These are phyloP conservation scores for Sacculina carcini DNA, from an alignment of 2,888 invertebrate genomes.

Conservation along the genomic window DNA sequence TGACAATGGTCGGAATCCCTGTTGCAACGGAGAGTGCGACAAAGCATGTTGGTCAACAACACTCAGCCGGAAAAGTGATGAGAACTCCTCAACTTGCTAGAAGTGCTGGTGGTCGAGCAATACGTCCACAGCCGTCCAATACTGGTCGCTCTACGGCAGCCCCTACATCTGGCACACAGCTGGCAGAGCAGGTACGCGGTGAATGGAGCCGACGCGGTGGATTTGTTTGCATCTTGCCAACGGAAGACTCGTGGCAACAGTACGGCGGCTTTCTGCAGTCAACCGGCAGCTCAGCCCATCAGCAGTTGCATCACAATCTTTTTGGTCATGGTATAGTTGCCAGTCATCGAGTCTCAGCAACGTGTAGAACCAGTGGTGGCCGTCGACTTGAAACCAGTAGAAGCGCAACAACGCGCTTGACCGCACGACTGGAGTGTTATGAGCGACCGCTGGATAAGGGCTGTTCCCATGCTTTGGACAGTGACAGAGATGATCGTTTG, in stretches of 20 bases:
- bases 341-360: too few relatives aligned
- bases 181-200: conserved; percentile 35
- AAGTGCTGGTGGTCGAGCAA: background rate
- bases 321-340: too few relatives aligned
- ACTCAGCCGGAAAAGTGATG: background rate
- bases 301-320: conserved; percentile 40
- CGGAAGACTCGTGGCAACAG: conserved; percentile 48
- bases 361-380: background rate
- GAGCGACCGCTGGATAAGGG: conserved; percentile 12
- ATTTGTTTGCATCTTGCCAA: conserved; percentile 70
- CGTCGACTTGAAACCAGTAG: background rate
- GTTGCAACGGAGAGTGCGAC: too few relatives aligned
- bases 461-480: background rate
- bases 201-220: conserved; percentile 63
- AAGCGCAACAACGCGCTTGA: too few relatives aligned
- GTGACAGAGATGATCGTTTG: background rate
- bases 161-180: conserved; percentile 10
- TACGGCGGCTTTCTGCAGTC: conserved; percentile 17
- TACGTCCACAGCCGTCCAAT: conserved; percentile 8
- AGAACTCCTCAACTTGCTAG: background rate
- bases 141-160: conserved; percentile 12
- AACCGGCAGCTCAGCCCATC: too few relatives aligned
- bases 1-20: conserved; percentile 69
- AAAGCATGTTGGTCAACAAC: too few relatives aligned
- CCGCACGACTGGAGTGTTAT: conserved; percentile 13